These are phyloP conservation scores for Protomyctophum bolini DNA, from an alignment of 2,113 vertebrate genomes.

Conservation along the genomic window DNA sequence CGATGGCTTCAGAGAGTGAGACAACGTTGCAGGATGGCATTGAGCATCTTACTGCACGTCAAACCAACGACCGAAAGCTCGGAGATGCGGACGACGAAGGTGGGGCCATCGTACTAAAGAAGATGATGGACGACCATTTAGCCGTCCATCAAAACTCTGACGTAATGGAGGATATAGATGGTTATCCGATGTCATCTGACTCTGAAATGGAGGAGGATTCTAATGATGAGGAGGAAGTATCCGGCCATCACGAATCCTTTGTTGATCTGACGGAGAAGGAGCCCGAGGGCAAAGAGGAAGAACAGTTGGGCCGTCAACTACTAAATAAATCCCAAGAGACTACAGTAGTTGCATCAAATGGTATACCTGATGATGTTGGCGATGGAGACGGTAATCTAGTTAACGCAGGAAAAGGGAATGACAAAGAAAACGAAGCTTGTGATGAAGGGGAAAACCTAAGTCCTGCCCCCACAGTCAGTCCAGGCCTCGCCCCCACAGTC, in stretches of 20 bases:
- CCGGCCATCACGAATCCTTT: too few relatives aligned
- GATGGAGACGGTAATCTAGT: neutral
- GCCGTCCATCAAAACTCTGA: constrained; percentile 26
- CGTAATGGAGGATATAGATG: neutral
- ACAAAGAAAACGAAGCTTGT: constrained; percentile 5
- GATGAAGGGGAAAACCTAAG: constrained; percentile 10
- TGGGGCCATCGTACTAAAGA: neutral
- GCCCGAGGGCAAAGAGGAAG: constrained; percentile 1
- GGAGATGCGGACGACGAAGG: neutral
- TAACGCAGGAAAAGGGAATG: neutral
- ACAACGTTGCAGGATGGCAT: neutral
- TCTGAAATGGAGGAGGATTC: too few relatives aligned
- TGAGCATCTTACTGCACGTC: neutral
- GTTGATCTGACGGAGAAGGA: too few relatives aligned
- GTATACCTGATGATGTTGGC: neutral
- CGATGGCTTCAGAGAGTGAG: constrained; percentile 5
- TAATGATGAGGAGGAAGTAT: too few relatives aligned
- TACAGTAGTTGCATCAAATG: neutral
- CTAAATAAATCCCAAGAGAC: neutral
- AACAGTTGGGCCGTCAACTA: neutral
- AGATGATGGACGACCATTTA: constrained; percentile 6
- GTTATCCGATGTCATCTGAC: too few relatives aligned
- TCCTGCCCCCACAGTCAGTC: neutral
- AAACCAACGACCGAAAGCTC: constrained; percentile 2
- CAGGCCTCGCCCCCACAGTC: too few relatives aligned